These are phyloP conservation scores for Pandemis heparana DNA, from an alignment of 2,888 invertebrate species.

Conservation along the genomic window DNA sequence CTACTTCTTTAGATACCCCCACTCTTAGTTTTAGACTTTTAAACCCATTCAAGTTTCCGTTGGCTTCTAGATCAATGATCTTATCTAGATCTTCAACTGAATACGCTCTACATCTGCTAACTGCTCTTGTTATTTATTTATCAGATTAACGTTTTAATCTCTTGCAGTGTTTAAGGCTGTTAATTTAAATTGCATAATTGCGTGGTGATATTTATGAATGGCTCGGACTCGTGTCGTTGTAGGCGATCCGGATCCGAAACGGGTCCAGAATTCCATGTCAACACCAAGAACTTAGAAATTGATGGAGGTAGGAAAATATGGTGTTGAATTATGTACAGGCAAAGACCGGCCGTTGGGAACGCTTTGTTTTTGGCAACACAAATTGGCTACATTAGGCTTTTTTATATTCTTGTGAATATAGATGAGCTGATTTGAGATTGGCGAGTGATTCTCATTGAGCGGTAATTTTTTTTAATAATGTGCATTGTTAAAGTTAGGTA, in stretches of 20 bases:
- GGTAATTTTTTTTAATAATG: too few relatives aligned
- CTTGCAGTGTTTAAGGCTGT: constrained; percentile 45
- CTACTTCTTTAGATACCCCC: too few relatives aligned
- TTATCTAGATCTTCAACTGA: not conserved
- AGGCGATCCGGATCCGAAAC: constrained; percentile 74
- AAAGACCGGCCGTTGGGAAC: not conserved
- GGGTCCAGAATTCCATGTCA: constrained; percentile 68
- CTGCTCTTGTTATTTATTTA: constrained; percentile 12
- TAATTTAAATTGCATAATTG: constrained; percentile 73
- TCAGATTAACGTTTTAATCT: constrained; percentile 39
- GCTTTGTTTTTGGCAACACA: not conserved
- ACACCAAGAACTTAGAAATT: constrained; percentile 48
- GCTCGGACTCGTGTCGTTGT: constrained; percentile 52
- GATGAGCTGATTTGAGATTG: too few relatives aligned
- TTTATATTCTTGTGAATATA: too few relatives aligned
- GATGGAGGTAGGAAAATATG: constrained; percentile 14
- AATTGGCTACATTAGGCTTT: not conserved
- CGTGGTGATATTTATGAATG: constrained; percentile 75
- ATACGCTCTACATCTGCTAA: too few relatives aligned
- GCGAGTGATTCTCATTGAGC: too few relatives aligned
- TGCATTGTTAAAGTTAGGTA: too few relatives aligned
- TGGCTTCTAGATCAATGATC: too few relatives aligned
- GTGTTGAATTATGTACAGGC: not conserved
- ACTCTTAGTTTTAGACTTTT: too few relatives aligned
- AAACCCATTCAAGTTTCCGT: too few relatives aligned